Evolutionary conservation across 2,113 vertebrate genomes (phyloP).

Genomic region (Heloderma charlesbogerti): DNA sequence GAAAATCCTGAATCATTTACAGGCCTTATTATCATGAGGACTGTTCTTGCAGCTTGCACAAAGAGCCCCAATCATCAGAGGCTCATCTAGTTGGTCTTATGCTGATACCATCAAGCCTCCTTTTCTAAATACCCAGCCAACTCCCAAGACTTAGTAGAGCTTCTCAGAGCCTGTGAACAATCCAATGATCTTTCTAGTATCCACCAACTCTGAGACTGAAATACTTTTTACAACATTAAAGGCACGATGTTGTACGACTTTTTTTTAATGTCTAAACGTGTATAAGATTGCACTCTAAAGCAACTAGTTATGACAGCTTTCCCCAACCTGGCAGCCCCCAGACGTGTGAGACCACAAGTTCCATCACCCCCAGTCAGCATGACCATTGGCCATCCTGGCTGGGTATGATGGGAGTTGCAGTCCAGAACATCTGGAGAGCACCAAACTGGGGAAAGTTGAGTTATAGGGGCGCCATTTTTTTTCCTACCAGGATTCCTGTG

Average conservation of each 20-base stretch:
- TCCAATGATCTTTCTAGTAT: not conserved
- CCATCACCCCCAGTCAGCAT: no score
- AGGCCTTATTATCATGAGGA: not conserved
- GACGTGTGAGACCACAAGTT: no score
- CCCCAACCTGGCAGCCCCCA: no score
- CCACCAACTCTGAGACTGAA: not conserved
- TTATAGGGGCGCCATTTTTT: not conserved
- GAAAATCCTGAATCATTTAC: not conserved
- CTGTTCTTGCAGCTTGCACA: constrained; percentile 5
- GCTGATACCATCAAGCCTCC: not conserved
- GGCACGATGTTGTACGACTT: no score
- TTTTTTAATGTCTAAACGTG: no score
- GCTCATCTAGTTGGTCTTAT: not conserved
- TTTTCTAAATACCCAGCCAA: not conserved
- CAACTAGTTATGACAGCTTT: no score
- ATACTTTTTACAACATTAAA: no score
- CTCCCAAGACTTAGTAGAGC: not conserved
- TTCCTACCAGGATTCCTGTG: not conserved
- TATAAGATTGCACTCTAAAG: not conserved
- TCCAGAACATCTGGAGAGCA: no score
- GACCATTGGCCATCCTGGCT: no score
- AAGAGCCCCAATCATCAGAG: not conserved
- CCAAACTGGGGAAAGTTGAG: no score
- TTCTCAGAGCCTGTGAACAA: not conserved
- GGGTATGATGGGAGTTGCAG: no score